phyloP scores from a whole-genome alignment of 1,140 invertebrate species.

The Brachionus asplanchnoidis region DNA sequence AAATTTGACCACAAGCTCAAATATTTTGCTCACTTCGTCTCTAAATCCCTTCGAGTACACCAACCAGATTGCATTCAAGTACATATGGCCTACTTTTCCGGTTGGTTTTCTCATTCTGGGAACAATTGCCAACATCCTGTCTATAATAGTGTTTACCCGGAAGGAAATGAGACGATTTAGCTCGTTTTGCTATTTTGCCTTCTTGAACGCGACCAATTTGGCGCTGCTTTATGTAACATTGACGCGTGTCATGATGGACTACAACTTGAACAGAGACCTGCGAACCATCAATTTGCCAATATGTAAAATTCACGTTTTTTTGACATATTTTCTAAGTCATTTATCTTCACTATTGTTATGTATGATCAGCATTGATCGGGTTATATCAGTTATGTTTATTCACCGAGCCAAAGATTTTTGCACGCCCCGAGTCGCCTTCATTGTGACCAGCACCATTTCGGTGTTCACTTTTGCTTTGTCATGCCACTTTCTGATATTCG shows the following conservation, averaged over 20 bases:
- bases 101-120: conserved; percentile 25
- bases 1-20: background rate
- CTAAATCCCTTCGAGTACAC: background rate
- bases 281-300: background rate
- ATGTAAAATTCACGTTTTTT: conserved; percentile 41
- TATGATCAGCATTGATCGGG: conserved; percentile 32
- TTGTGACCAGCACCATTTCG: background rate
- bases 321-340: conserved; percentile 38
- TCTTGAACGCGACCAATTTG: conserved; percentile 28
- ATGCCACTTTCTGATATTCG: conserved; percentile 27
- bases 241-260: conserved; percentile 20
- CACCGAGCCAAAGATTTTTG: conserved; percentile 36
- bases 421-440: conserved; percentile 13
- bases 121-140: conserved; percentile 23
- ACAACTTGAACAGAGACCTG: conserved; percentile 20
- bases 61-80: conserved; percentile 24
- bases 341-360: conserved; percentile 39
- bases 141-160: conserved; percentile 33
- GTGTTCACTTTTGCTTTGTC: background rate
- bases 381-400: conserved; percentile 40
- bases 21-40: background rate
- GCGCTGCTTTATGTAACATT: conserved; percentile 25
- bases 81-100: conserved; percentile 39
- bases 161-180: conserved; percentile 40
- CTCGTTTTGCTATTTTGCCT: conserved; percentile 38